phyloP scores from a whole-genome alignment of 2,797 vertebrate species.

The Aldrovandia affinis region DNA sequence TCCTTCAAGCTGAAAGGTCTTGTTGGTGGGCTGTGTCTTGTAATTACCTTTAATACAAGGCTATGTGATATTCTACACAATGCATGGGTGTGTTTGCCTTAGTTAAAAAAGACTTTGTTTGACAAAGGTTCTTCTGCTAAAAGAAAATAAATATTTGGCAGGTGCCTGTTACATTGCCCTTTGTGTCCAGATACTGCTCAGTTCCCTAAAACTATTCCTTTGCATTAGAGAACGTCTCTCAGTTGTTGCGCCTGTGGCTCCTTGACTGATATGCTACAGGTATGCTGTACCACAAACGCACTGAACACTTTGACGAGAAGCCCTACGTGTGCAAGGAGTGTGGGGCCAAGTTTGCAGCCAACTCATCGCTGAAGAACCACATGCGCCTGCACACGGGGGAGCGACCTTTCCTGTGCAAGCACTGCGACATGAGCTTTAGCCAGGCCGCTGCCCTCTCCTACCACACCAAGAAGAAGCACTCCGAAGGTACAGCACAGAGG shows the following conservation, averaged over 20 bases:
- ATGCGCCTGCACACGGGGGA: conserved; percentile 85
- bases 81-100: no score
- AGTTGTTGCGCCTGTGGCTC: neutral
- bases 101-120: no score
- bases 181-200: neutral
- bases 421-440: conserved; percentile 85
- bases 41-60: no score
- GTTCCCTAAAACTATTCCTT: neutral
- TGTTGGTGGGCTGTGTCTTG: neutral
- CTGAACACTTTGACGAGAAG: conserved; percentile 87
- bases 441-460: conserved; percentile 89
- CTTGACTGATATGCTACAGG: conserved; percentile 61
- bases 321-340: conserved; percentile 85
- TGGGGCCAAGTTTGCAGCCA: conserved; percentile 83
- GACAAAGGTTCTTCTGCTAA: no score
- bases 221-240: neutral
- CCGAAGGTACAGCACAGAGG: conserved; percentile 73
- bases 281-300: conserved; percentile 88
- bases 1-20: no score
- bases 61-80: neutral
- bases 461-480: conserved; percentile 90
- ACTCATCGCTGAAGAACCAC: conserved; percentile 89
- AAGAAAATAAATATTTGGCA: neutral
- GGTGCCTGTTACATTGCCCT: neutral
- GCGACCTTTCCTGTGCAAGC: conserved; percentile 84